Evolutionary conservation across 92 coral and sea anemone species (phyloP), one percentile per base, ranked within the genome.

Genomic region (Epizoanthus rinbou): DNA sequence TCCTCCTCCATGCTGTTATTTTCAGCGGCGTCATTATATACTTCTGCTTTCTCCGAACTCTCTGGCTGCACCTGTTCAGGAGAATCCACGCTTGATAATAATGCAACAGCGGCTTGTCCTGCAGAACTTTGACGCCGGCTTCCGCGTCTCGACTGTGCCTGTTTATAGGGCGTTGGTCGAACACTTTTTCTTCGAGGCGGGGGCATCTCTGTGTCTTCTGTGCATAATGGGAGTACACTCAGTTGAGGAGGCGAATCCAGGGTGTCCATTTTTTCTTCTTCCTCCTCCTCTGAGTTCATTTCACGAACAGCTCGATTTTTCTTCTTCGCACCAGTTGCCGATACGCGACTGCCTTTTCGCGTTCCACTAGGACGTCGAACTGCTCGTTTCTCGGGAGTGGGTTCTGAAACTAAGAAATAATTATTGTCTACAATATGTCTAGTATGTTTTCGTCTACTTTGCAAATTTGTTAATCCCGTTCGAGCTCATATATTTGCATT

Each of bases 211-310:
- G 31, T 28, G 31, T 28, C 31, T 28, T 28, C 1, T 2, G 31
- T 28, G 31, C 31, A 28, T 28, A 28, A 28, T 28, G 31, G 31
- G 31, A 28, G 31, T 28, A 28, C 31, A 28, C 31, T 31, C 22
- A 31, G 4, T 11, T n/a, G 35, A 33, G 69, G 28, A 2, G 14
- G 59, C 37, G 58, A 4, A 3, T 78, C 82, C 52, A 65, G 60
- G 37, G 71, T 78, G 71, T 63, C 72, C 82, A 78, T 78, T 24
- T 69, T 41, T 39, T 78, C 58, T 39, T 78, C 71, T 35, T 60
- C 58, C 0, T 23, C 58, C 0, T 23, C 54, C 13, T 78, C 28
- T 19, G 45, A 56, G 14, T 62, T 41, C 37, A 60, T 11, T 9
- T 23, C 59, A 43, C 14, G 7, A 17, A 11, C 11, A 25, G 33